phyloP scores from a whole-genome alignment of 2,888 invertebrate genomes.

The Andrena marginata region DNA sequence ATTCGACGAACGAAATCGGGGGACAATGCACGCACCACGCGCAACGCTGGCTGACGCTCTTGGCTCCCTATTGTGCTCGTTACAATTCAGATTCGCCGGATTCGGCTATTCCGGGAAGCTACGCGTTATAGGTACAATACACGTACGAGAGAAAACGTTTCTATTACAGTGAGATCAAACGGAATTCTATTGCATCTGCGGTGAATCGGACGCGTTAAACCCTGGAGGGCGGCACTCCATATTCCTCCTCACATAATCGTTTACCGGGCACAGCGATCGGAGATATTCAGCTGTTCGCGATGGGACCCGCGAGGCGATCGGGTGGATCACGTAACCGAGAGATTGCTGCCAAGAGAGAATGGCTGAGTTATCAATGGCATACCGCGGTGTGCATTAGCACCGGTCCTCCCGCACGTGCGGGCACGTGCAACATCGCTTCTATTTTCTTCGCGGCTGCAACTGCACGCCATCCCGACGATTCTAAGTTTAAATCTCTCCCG shows the following conservation, averaged over 20 bases:
- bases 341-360: conserved; percentile 51
- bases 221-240: not conserved
- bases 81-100: not conserved
- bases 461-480: conserved; percentile 46
- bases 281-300: not conserved
- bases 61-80: conserved; percentile 15
- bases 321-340: not conserved
- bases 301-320: not conserved
- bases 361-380: conserved; percentile 75
- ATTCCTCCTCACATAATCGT: not conserved
- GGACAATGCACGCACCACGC: not conserved
- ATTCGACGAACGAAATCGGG: not conserved
- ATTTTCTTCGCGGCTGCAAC: conserved; percentile 59
- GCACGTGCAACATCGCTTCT: conserved; percentile 63
- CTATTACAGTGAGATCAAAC: not conserved
- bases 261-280: not conserved
- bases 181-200: not conserved
- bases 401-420: conserved; percentile 58
- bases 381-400: conserved; percentile 70
- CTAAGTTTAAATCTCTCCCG: conserved; percentile 57
- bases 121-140: not conserved
- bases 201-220: not conserved
- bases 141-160: not conserved
- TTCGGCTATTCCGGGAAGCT: conserved; percentile 8
- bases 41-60: too few species aligned